Evolutionary conservation across 2,113 vertebrate species (phyloP), one percentile per base, ranked within the genome.

Genomic region (Menura novaehollandiae): DNA sequence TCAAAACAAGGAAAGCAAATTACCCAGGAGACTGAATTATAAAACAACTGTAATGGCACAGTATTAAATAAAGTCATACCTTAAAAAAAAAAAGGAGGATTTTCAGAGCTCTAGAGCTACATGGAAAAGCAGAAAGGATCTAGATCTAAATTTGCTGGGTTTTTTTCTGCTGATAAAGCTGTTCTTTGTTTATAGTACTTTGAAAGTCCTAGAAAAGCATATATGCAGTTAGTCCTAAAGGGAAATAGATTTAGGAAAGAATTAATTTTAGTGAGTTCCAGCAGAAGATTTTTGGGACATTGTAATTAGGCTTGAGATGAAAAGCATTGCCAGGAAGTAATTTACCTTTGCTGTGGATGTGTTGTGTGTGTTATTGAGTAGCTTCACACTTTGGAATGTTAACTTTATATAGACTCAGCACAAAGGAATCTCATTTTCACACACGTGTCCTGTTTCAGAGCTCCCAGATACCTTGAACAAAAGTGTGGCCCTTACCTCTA

Each of bases 301-400:
- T 67, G 41, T 76, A 95, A 68, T 94, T 93, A 91, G 53, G 26
- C 87, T 76, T 44, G 56, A 85, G 71, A 95, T 79, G 58, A 93
- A 96, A 91, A 85, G 46, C 56, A 58, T 33, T 41, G 12, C 66
- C 58, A 73, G 89, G 87, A 85, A 85, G 53, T 76, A 76, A 68
- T 75, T 85, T 94, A 44, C 62, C 84, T 87, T 79, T 95, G 66
- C 87, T 88, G 41, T n/a, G 39, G 55, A 28, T 67, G 35, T 35
- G 12, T 37, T 24, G n/a, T 19, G 20, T 73, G 16, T 74, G 10
- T 87, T 89, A 64, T 10, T 81, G 77, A 85, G 60, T 6, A 82
- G 47, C 59, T 89, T 71, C 68, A 81, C 33, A 18, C 20, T 86
- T 69, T 9, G 26, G 52, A 19, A 35, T 35, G n/a, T 13, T 76